Base-by-base conservation (phyloP, 2,113 vertebrate genomes). In the Leptocoma aspasia region DNA sequence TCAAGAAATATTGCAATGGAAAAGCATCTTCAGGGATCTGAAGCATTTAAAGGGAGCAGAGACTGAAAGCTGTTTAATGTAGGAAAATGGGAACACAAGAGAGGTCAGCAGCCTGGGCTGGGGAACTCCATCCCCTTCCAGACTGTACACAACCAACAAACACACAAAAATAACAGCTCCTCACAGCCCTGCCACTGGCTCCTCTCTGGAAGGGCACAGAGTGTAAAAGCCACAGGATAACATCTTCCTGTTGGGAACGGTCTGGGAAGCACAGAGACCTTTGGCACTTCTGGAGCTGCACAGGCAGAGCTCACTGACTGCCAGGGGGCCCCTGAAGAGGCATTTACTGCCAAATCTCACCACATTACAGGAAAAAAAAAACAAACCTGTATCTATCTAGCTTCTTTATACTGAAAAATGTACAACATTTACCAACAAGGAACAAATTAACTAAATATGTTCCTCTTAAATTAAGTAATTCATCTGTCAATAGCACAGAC, bases 351-450 rank as follows among this genome's bases (percentile, higher is more conserved):
- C 89, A 70, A 86, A 91, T 41, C 72, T 91, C 97, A 96, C 82
- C 93, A 37, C 23, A 37, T 23, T 35, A 57, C 27, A 53, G 37
- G 18, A 47, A 77, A 78, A 92, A 96, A 94, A 47, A 77, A 78
- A 92, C 95, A 94, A 17, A 7, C 75, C 94, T 88, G 59, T 52
- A 82, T 42, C 73, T 27, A 15, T 37, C 50, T 82, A 95, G 93
- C 70, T 86, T 61, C 41, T 95, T 91, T 57, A 50, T 65, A 94
- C 28, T 64, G 82, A 94, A 82, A 68, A 63, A 94, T 3, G 15
- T 72, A 94, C 88, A 89, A 10, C 92, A 94, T 96, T 97, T 96
- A 97, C 76, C 92, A 95, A 93, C 57, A 93, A 92, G 83, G 70
- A 95, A 61, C 52, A 97, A 94, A 73, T 61, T 31, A 89, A 54